Base-by-base conservation (phyloP, 2,113 vertebrate genomes). In the Pan troglodytes region DNA sequence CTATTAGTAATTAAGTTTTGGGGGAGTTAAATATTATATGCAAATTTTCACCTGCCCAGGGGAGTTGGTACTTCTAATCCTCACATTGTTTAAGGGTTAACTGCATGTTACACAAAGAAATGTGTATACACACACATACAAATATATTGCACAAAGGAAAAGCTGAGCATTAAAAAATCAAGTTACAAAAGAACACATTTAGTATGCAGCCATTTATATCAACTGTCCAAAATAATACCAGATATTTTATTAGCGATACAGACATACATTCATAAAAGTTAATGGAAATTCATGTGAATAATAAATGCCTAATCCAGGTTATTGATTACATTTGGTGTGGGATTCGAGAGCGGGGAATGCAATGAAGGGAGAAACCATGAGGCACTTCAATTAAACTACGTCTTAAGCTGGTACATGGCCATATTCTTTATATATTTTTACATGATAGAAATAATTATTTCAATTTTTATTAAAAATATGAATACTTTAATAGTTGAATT, bases 391-490 rank as follows among this genome's bases (percentile, higher is more conserved):
- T 80, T 61, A 64, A 84, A 57, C 11, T 23, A 27, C n/a, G 73
- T 92, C 82, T 83, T 52, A 38, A 88, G 14, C 9, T 40, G 13
- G 0, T n/a, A 32, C 9, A 17, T 61, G 55, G 92, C 52, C 35
- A 75, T 18, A 59, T 59, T 76, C 25, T 80, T 84, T 61, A 64
- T 11, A 72, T 73, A 84, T 84, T 61, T 88, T 79, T 48, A 88
- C 35, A 25, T 73, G 52, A 95, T 32, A 76, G 48, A 32, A 68
- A 20, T 73, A 73, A 82, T 80, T 68, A 14, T 52, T 73, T 64
- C 52, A n/a, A 64, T 30, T 57, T 92, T 50, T 88, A 85, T 92
- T 96, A 40, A 79, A 75, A 96, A 84, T 70, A 76, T 17, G 38
- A 88, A 79, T 57, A 67, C 43, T 43, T 83, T 57, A 80, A 67